A percentile compares a stretch with the other conserved stretches of the same genome.
phyloP scores from a whole-genome alignment of 2,113 vertebrate species.

The Corydoras sp. region DNA sequence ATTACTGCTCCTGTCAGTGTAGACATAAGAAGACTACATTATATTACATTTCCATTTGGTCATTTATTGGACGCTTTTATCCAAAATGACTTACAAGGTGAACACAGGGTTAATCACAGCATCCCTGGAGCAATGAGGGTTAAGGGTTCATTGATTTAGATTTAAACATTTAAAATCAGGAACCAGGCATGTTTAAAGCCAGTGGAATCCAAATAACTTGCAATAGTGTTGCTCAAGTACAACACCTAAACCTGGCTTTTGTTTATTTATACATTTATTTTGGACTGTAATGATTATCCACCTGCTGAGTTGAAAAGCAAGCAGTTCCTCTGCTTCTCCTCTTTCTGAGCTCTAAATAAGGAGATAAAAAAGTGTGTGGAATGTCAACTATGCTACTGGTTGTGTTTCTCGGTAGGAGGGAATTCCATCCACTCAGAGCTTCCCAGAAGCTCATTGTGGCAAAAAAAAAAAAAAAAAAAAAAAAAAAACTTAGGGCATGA shows the following conservation, averaged over 20 bases:
- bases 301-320: neutral
- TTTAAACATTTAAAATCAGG: too few relatives aligned
- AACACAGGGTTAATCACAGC: too few relatives aligned
- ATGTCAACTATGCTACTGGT: conserved; percentile 49
- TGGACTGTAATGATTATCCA: neutral
- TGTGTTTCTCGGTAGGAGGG: conserved; percentile 58
- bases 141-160: too few relatives aligned
- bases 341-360: conserved; percentile 20
- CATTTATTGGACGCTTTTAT: too few relatives aligned
- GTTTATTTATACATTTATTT: neutral
- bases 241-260: neutral
- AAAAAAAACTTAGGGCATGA: conserved; percentile 35
- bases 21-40: too few relatives aligned
- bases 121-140: too few relatives aligned
- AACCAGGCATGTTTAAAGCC: too few relatives aligned
- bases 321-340: conserved; percentile 4
- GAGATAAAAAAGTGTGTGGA: conserved; percentile 35
- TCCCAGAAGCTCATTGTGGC: conserved; percentile 15
- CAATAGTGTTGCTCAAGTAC: neutral
- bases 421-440: conserved; percentile 50
- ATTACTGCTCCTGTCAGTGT: too few relatives aligned
- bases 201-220: too few relatives aligned
- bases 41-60: too few relatives aligned
- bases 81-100: too few relatives aligned
- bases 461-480: neutral